Evolutionary conservation across 2,113 vertebrate genomes (phyloP), one percentile per base, ranked within the genome.

Genomic region (Athene noctua): DNA sequence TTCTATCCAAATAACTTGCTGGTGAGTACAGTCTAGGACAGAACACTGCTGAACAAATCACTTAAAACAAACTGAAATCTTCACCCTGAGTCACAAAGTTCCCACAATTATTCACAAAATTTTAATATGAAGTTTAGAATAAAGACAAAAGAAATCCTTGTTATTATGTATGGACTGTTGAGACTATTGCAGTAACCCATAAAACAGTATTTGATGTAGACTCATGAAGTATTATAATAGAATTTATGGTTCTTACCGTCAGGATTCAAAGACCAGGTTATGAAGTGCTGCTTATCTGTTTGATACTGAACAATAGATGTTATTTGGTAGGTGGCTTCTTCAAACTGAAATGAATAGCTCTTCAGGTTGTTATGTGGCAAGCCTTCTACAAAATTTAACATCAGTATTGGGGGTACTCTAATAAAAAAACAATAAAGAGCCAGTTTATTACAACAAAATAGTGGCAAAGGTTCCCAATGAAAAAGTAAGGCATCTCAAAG

Each of bases 341-440:
- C 94, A 96, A 99, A 98, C 15, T 63, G 94, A 97, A 99, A 99
- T 3, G 96, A 92, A 12, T 99, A 99, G 51, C 42, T 81, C 30
- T 96, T 78, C 89, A 99, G 68, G 54, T 99, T 97, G 61, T 87
- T 98, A 88, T 97, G 96, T 25, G 98, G 98, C 49, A 99, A 98
- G 38, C 99, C 99, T 95, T 99, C 98, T 10, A 98, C 98, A 34
- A 99, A 99, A 97, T 99, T 99, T 88, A 99, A 75, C 77, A 94
- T 98, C 86, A 99, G 98, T 92, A 99, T 25, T 12, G 98, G 90
- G 20, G 99, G 95, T 15, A 99, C n/a, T 47, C 99, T 99, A 70
- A 94, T 44, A 96, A 97, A 86, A 83, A 96, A 38, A 92, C 51
- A 74, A 93, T 38, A 68, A 90, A 83, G 15, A 93, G 38, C 4